These are phyloP conservation scores for Centropristis striata DNA, from an alignment of 2,113 vertebrate species.

Conservation along the genomic window DNA sequence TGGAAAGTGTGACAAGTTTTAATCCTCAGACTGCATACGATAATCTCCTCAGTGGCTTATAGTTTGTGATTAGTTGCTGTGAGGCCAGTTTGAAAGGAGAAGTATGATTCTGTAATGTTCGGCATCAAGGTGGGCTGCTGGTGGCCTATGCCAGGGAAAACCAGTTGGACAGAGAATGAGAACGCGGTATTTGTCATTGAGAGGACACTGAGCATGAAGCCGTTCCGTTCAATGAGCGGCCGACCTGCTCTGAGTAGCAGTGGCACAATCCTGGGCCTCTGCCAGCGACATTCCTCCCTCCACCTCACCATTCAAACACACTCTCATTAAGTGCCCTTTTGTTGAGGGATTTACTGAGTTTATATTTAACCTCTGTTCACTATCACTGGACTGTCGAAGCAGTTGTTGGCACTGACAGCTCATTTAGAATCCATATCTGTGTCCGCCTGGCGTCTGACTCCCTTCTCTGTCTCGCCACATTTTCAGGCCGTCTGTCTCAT, in stretches of 20 bases:
- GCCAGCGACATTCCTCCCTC: slow-evolving; percentile 51
- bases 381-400: slow-evolving; percentile 20
- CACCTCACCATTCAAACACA: slow-evolving; percentile 23
- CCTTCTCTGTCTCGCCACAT: slow-evolving; percentile 16
- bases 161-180: slow-evolving; percentile 13
- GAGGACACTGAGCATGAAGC: slow-evolving; percentile 36
- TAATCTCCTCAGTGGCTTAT: slow-evolving; percentile 53
- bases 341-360: slow-evolving; percentile 66
- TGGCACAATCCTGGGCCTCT: slow-evolving; percentile 43
- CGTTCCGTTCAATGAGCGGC: background rate
- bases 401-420: slow-evolving; percentile 34
- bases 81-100: slow-evolving; percentile 23
- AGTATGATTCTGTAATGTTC: background rate
- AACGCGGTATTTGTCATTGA: slow-evolving; percentile 64
- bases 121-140: background rate
- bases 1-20: slow-evolving; percentile 64
- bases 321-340: slow-evolving; percentile 59
- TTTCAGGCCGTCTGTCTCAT: slow-evolving; percentile 29
- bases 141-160: slow-evolving; percentile 26
- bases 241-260: slow-evolving; percentile 18
- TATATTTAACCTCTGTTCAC: slow-evolving; percentile 67
- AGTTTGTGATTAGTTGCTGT: slow-evolving; percentile 29
- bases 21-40: slow-evolving; percentile 44
- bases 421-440: slow-evolving; percentile 36
- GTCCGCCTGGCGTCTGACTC: slow-evolving; percentile 42